Percentiles rank a stretch among this genome's conserved stretches.
phyloP scores from a whole-genome alignment of 2,888 invertebrate genomes.

The Norana najaformis region DNA sequence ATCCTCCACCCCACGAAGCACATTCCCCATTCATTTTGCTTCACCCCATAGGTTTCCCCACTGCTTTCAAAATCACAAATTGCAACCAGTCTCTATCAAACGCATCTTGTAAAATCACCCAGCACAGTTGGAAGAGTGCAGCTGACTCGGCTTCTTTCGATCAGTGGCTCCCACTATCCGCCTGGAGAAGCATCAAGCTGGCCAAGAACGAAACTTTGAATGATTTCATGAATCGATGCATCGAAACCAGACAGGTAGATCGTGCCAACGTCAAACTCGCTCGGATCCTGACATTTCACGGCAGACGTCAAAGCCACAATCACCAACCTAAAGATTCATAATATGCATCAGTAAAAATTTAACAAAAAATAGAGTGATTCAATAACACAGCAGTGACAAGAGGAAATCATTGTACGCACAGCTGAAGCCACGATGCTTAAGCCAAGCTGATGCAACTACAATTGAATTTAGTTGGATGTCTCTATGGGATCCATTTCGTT shows the following conservation, averaged over 20 bases:
- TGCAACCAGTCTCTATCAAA: background rate
- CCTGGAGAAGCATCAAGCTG: conserved; percentile 15
- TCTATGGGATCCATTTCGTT: too few relatives aligned
- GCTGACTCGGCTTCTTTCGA: background rate
- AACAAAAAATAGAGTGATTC: background rate
- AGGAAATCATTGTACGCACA: background rate
- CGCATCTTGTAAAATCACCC: background rate
- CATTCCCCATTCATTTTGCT: background rate
- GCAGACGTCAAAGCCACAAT: conserved; percentile 1
- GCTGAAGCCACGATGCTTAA: background rate
- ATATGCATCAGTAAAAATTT: too few relatives aligned
- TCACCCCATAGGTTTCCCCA: background rate
- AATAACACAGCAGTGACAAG: background rate
- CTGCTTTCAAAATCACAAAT: background rate
- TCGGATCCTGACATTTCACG: conserved; percentile 7
- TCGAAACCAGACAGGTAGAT: conserved; percentile 17
- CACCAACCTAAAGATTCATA: background rate
- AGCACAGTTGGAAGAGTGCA: background rate
- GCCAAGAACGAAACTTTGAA: background rate
- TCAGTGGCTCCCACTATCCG: background rate
- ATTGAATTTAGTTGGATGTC: too few relatives aligned
- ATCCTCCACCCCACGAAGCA: background rate
- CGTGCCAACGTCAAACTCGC: conserved; percentile 3
- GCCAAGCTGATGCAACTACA: too few relatives aligned
- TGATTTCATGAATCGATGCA: conserved; percentile 7